Conservation (phyloP, 2,888 invertebrate genomes). For the Pseudococcus jackbeardsleyi region DNA sequence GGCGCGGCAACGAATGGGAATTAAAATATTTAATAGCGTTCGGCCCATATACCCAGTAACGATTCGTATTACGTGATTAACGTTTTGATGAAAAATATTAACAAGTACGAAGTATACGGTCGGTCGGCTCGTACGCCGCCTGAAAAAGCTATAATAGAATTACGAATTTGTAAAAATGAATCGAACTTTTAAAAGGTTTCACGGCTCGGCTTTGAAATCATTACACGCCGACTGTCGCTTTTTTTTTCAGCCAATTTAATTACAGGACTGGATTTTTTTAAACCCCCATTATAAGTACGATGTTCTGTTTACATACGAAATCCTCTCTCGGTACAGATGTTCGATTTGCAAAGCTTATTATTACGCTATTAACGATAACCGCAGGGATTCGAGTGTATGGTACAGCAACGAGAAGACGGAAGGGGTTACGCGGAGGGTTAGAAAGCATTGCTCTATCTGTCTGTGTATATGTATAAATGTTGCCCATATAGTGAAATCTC, state of each 20-base stretch:
- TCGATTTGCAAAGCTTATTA: constrained; percentile 50
- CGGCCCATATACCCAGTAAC: neutral
- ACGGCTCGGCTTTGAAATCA: constrained; percentile 8
- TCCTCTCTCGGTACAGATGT: constrained; percentile 22
- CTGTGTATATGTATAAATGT: neutral
- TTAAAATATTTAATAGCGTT: constrained; percentile 26
- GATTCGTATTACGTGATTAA: constrained; percentile 51
- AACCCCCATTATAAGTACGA: neutral
- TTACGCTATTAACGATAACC: constrained; percentile 48
- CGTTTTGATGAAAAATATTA: constrained; percentile 50
- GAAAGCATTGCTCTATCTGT: neutral
- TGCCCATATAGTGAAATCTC: neutral
- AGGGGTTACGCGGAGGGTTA: neutral
- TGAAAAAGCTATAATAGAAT: constrained; percentile 48
- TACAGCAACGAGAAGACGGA: neutral
- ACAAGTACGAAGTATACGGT: neutral
- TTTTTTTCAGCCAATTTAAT: constrained; percentile 44
- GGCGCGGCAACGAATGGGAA: neutral
- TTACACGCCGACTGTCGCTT: constrained; percentile 11
- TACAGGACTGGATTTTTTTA: constrained; percentile 1
- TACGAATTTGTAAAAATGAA: constrained; percentile 38
- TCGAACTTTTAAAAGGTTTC: constrained; percentile 36
- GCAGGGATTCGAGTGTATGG: neutral
- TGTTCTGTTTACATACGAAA: constrained; percentile 30
- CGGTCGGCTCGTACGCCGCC: neutral